Conservation (phyloP, 1,140 invertebrate genomes). For the Mya arenaria region DNA sequence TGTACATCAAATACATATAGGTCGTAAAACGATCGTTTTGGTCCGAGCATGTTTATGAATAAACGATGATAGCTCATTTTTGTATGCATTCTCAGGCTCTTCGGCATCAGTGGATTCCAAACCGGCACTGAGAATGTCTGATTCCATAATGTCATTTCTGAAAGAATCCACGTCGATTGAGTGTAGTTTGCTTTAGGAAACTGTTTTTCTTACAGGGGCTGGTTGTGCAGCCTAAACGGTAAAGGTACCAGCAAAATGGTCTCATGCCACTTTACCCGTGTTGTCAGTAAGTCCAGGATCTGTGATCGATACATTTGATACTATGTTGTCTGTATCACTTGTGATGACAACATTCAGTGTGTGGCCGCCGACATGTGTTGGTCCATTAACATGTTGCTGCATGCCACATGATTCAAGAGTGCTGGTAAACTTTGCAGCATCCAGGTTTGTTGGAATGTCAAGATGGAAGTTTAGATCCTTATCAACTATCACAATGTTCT, state of each 20-base stretch:
- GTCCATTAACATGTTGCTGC: constrained; percentile 1
- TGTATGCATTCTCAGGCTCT: too few species aligned
- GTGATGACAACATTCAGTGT: constrained; percentile 26
- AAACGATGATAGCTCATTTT: too few species aligned
- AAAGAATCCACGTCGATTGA: not conserved
- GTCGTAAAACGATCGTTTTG: too few species aligned
- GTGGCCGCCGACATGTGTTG: constrained; percentile 28
- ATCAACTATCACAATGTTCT: not conserved
- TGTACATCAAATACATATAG: too few species aligned
- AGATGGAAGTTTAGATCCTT: constrained; percentile 10
- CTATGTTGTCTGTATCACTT: not conserved
- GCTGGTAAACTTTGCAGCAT: not conserved
- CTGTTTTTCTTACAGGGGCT: not conserved
- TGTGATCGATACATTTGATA: not conserved
- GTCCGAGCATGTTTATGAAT: too few species aligned
- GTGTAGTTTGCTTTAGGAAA: not conserved
- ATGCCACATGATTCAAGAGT: constrained; percentile 2
- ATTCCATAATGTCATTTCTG: too few species aligned
- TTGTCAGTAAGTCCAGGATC: not conserved
- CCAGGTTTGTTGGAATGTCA: not conserved
- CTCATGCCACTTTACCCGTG: not conserved
- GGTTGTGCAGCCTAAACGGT: too few species aligned
- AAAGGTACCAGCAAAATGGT: too few species aligned
- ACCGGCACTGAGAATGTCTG: too few species aligned
- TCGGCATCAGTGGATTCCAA: too few species aligned